Percentiles rank a stretch among this genome's conserved stretches.
phyloP scores from a whole-genome alignment of 2,113 vertebrate genomes.

The Platycercus adscitus region DNA sequence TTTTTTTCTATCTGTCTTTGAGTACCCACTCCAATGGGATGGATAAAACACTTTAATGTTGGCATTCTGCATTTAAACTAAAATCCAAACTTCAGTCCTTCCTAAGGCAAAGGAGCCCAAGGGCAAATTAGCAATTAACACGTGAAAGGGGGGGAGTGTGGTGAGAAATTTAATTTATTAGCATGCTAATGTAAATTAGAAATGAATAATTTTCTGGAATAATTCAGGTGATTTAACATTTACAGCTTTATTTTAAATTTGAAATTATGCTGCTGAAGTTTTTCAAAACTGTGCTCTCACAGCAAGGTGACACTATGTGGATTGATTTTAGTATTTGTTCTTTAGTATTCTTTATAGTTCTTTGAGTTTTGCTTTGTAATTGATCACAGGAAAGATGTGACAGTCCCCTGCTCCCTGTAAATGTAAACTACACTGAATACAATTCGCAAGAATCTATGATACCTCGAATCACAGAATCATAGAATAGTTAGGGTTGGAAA shows the following conservation, averaged over 20 bases:
- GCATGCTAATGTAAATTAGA: background rate
- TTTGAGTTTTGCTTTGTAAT: background rate
- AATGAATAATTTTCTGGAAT: background rate
- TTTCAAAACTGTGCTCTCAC: background rate
- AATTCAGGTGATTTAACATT: background rate
- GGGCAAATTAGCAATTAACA: background rate
- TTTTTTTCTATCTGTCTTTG: background rate
- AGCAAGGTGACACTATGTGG: background rate
- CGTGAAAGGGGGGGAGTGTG: accelerated
- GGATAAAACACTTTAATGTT: background rate
- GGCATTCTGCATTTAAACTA: background rate
- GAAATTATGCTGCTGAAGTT: background rate
- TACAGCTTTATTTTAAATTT: background rate
- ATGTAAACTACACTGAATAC: background rate
- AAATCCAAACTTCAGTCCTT: background rate
- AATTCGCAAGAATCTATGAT: background rate
- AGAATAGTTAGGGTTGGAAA: too few relatives aligned
- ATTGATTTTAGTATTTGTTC: background rate
- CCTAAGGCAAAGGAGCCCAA: background rate
- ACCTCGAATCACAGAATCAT: background rate
- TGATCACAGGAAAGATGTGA: background rate
- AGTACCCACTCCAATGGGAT: background rate
- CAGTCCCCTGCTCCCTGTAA: background rate
- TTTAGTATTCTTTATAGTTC: background rate
- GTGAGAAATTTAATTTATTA: background rate